Evolutionary conservation across 2,888 invertebrate species (phyloP), one percentile per base, ranked within the genome.

Genomic region (Tetranychus truncatus): DNA sequence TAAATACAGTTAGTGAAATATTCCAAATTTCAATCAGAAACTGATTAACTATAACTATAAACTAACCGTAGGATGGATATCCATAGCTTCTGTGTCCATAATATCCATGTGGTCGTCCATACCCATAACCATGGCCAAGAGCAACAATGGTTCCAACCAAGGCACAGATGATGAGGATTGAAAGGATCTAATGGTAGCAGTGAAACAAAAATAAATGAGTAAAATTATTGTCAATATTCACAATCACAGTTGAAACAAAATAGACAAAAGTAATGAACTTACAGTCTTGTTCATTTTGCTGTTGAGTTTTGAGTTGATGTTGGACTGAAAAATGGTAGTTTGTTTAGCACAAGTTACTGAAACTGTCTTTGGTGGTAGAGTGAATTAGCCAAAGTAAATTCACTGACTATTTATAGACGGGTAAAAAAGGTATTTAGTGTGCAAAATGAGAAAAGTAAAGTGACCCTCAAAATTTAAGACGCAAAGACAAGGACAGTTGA

Each of bases 331-430:
- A 55, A 15, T 55, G 9, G 2, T 6, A 55, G 55, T 15, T 46
- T 1, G 4, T 46, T 46, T 55, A 55, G 7, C 9, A 15, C 9
- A 55, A 55, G 11, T 15, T 15, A 55, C 11, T 55, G 55, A 55
- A 55, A 55, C 55, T 55, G 11, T 69, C 34, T 20, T 69, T 67
- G 20, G 34, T 24, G 20, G 5, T 20, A 11, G 20, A 24, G 24
- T 24, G 69, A 69, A 69, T 69, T 18, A 20, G 21, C 5, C 6
- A 20, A 20, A 24, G 20, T 11, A 3, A 20, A 2, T 55, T 15
- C 24, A 24, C 69, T 20, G 11, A 69, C 69, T 69, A 24, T 69
- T 69, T 69, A 69, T 69, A 21, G 21, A 69, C 20, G 69, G 24
- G 67, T 21, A 21, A 67, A n/a, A 67, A 21, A 67, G 67, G 34